A percentile compares a stretch with the other conserved stretches of the same genome.
Evolutionary conservation across 1,140 invertebrate species (phyloP).

Genomic region (Heliconius hewitsoni): DNA sequence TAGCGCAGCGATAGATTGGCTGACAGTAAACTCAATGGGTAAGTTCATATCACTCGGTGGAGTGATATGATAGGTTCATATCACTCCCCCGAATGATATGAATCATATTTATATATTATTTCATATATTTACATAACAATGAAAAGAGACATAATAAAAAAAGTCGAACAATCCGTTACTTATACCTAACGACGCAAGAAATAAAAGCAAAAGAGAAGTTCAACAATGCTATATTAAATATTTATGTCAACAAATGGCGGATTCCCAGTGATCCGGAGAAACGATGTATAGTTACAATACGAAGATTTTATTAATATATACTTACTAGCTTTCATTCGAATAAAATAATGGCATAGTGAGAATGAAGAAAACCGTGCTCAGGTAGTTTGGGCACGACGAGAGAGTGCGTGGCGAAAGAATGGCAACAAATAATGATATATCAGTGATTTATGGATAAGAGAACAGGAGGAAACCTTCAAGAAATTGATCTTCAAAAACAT

Average conservation of each 20-base stretch:
- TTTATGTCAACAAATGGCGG: conserved; percentile 3
- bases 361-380: too few relatives aligned
- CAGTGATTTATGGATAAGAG: too few relatives aligned
- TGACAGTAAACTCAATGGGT: too few relatives aligned
- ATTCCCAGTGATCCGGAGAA: conserved; percentile 2
- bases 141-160: neutral
- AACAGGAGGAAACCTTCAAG: too few relatives aligned
- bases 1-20: too few relatives aligned
- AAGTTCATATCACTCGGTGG: too few relatives aligned
- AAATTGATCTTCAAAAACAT: too few relatives aligned
- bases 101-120: neutral
- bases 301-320: conserved; percentile 3
- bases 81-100: too few relatives aligned
- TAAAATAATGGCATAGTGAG: neutral
- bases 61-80: too few relatives aligned
- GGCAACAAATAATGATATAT: too few relatives aligned
- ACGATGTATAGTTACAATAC: neutral
- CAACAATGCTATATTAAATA: conserved; percentile 9
- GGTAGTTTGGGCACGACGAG: too few relatives aligned
- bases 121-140: neutral
- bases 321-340: neutral
- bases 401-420: too few relatives aligned
- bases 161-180: neutral
- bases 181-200: neutral
- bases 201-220: neutral